Conservation (phyloP, 2,113 vertebrate genomes). For the Rhinogobius similis region DNA sequence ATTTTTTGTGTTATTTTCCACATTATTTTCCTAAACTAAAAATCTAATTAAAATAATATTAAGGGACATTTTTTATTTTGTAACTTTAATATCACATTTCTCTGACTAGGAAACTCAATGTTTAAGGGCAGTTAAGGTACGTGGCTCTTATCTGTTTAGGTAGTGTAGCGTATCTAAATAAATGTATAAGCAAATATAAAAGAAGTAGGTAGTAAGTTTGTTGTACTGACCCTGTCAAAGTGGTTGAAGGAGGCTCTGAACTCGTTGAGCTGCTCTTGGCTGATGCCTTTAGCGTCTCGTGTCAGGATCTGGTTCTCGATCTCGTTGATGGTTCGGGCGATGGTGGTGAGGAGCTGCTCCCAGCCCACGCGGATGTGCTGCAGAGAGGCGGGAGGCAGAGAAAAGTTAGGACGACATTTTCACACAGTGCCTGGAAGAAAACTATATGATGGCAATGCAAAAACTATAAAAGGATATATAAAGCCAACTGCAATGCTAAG, state of each 20-base stretch:
- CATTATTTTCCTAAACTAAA: too few species aligned
- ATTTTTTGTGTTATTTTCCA: too few species aligned
- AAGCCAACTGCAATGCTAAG: not conserved
- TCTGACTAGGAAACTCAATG: too few species aligned
- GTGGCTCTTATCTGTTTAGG: too few species aligned
- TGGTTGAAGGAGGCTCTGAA: slow-evolving; percentile 99
- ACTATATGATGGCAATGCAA: not conserved
- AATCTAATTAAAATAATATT: too few species aligned
- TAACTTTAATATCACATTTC: too few species aligned
- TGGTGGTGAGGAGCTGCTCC: slow-evolving; percentile 98
- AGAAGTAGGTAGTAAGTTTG: not conserved
- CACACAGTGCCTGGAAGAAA: not conserved
- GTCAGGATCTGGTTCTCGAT: slow-evolving; percentile 99
- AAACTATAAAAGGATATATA: not conserved
- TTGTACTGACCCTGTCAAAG: slow-evolving; percentile 93
- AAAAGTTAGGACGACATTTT: slow-evolving; percentile 1
- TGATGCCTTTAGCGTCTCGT: slow-evolving; percentile 98
- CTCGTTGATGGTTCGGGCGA: slow-evolving; percentile 96
- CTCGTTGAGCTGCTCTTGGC: slow-evolving; percentile 98
- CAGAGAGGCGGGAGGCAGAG: not conserved
- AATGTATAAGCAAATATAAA: not conserved
- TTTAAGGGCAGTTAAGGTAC: too few species aligned
- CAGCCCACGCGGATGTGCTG: slow-evolving; percentile 98
- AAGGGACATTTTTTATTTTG: too few species aligned
- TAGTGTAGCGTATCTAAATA: not conserved